These are phyloP conservation scores for Sebastes itinus DNA, from an alignment of 2,797 vertebrate species.

Conservation along the genomic window DNA sequence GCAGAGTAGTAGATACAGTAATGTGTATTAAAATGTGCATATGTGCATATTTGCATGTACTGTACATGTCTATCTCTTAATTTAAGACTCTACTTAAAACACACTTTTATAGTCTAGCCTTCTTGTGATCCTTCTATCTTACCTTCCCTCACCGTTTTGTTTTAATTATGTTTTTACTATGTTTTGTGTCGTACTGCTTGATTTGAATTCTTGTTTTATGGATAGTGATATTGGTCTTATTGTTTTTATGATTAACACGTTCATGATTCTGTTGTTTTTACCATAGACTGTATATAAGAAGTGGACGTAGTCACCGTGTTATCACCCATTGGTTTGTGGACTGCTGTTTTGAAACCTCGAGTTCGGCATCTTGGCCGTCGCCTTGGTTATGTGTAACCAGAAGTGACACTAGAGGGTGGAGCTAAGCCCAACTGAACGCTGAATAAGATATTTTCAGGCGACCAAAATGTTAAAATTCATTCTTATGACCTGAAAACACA, in stretches of 20 bases:
- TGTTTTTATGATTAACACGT: neutral
- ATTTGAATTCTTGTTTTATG: neutral
- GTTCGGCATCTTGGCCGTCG: too few species aligned
- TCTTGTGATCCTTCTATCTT: neutral
- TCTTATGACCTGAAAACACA: too few species aligned
- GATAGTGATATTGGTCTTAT: neutral
- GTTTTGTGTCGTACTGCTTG: neutral
- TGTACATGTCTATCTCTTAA: neutral
- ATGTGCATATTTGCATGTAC: neutral
- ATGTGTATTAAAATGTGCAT: conserved; percentile 13
- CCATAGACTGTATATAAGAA: too few species aligned
- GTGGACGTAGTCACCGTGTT: too few species aligned
- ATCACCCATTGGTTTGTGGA: too few species aligned
- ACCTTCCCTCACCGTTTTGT: neutral
- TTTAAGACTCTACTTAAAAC: neutral
- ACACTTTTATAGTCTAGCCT: neutral
- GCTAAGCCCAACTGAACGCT: too few species aligned
- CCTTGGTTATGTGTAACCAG: too few species aligned
- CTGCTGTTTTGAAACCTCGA: too few species aligned
- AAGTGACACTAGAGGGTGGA: too few species aligned
- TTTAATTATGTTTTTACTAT: neutral
- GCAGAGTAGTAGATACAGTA: neutral
- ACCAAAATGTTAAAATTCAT: too few species aligned
- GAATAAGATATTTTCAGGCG: rapidly evolving
- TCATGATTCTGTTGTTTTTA: neutral